Conservation (phyloP, 1,140 invertebrate species). For the Zaprionus nigranus region DNA sequence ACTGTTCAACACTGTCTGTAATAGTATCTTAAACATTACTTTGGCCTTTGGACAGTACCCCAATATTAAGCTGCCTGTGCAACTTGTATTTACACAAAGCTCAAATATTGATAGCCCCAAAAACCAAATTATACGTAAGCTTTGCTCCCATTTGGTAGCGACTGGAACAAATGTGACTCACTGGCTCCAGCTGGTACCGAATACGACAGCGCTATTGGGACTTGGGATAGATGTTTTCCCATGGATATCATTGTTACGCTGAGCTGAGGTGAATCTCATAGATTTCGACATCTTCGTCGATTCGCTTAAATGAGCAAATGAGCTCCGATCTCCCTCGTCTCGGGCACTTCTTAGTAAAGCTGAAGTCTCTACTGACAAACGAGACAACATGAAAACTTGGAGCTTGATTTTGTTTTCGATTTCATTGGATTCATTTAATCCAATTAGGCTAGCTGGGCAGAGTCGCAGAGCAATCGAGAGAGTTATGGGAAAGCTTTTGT, state of each 20-base stretch:
- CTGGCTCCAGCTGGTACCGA: constrained; percentile 27
- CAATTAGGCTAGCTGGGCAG: constrained; percentile 69
- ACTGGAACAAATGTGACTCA: constrained; percentile 29
- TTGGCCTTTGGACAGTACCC: background rate
- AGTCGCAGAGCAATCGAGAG: constrained; percentile 39
- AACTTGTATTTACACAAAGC: constrained; percentile 32
- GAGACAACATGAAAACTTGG: constrained; percentile 28
- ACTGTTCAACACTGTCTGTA: background rate
- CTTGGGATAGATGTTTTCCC: constrained; percentile 56
- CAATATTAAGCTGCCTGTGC: background rate
- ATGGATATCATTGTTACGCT: constrained; percentile 75
- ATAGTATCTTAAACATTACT: background rate
- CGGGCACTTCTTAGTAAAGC: constrained; percentile 66
- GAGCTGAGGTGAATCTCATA: constrained; percentile 53
- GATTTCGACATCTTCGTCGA: constrained; percentile 69
- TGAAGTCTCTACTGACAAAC: constrained; percentile 22
- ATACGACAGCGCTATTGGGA: background rate
- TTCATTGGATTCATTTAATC: constrained; percentile 74
- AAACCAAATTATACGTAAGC: constrained; percentile 10
- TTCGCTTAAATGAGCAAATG: constrained; percentile 73
- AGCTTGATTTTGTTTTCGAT: constrained; percentile 75
- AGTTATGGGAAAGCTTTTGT: constrained; percentile 76
- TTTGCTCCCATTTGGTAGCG: background rate
- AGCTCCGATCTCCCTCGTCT: constrained; percentile 18
- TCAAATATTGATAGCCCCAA: constrained; percentile 48